A percentile compares a stretch with the other conserved stretches of the same genome.
phyloP scores from a whole-genome alignment of 2,113 vertebrate genomes.

The Strix aluco region DNA sequence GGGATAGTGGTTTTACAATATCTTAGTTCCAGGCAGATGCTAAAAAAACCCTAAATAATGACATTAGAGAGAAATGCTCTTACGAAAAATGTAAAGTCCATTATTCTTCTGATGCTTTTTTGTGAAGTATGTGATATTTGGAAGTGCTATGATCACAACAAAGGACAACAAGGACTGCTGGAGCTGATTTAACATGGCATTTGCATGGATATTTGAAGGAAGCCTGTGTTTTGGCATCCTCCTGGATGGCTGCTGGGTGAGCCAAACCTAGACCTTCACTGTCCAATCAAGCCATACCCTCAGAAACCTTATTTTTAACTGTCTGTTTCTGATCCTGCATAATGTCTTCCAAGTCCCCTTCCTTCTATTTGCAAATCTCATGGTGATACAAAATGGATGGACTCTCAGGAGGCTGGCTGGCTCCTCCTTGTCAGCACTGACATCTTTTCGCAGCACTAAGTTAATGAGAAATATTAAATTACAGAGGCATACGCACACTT shows the following conservation, averaged over 20 bases:
- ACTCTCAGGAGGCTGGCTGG: background rate
- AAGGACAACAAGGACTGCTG: background rate
- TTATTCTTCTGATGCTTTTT: background rate
- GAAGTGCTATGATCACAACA: background rate
- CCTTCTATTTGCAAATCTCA: background rate
- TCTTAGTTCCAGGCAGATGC: background rate
- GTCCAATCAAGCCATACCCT: background rate
- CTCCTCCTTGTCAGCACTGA: background rate
- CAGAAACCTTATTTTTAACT: background rate
- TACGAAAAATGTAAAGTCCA: background rate
- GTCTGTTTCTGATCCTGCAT: background rate
- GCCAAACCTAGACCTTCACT: background rate
- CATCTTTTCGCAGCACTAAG: background rate
- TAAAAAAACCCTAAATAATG: background rate
- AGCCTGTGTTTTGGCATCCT: background rate
- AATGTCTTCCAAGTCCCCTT: background rate
- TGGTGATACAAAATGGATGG: background rate
- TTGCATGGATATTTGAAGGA: background rate
- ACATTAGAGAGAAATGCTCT: background rate
- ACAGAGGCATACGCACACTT: background rate
- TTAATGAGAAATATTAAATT: conserved; percentile 56
- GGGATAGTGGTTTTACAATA: background rate
- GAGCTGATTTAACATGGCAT: background rate
- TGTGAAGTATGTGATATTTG: background rate
- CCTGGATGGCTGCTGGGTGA: background rate